A percentile compares a stretch with the other conserved stretches of the same genome.
Conservation (phyloP, 2,888 invertebrate genomes). For the Mythimna pallens region DNA sequence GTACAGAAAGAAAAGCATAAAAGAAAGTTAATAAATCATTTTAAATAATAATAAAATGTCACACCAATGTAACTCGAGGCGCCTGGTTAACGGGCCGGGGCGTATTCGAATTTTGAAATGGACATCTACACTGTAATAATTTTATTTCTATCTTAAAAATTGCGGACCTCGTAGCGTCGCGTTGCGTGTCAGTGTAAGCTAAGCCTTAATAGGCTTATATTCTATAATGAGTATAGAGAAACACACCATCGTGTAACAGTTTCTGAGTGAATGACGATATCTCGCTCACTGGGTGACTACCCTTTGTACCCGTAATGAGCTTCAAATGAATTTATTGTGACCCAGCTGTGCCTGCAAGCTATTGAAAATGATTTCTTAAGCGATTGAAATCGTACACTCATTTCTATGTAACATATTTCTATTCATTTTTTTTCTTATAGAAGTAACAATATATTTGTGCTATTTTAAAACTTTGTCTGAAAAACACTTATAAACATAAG, state of each 20-base stretch:
- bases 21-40: no score
- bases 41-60: no score
- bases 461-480: background rate
- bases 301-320: conserved; percentile 6
- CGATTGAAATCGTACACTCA: background rate
- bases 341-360: conserved; percentile 3
- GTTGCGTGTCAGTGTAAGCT: conserved; percentile 31
- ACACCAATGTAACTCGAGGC: background rate
- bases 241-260: background rate
- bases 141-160: background rate
- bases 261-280: conserved; percentile 19
- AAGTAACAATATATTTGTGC: background rate
- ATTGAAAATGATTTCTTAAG: background rate
- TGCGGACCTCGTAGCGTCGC: conserved; percentile 9
- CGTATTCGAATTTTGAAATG: background rate
- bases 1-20: no score
- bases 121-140: background rate
- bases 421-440: background rate
- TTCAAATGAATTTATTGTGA: conserved; percentile 19
- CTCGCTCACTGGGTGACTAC: conserved; percentile 4
- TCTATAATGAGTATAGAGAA: conserved; percentile 1
- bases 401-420: background rate
- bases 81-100: background rate
- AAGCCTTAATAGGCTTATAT: conserved; percentile 1
- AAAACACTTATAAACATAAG: no score